Evolutionary conservation across 2,797 vertebrate genomes (phyloP).

Genomic region (Danio jaintianensis): DNA sequence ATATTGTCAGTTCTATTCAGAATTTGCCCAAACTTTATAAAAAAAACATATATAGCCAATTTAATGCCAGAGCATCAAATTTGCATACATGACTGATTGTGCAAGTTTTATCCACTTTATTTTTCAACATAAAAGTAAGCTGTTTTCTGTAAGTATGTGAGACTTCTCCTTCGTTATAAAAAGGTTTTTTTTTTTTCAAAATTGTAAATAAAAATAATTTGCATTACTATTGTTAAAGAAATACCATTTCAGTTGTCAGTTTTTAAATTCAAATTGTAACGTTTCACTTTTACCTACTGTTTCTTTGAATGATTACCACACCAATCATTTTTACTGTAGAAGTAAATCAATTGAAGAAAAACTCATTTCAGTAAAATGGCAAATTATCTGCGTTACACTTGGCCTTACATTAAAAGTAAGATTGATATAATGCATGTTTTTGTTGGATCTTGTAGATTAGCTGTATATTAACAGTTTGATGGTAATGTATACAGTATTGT

Average conservation of each 20-base stretch:
- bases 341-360: too few relatives aligned
- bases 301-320: too few relatives aligned
- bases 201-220: background rate
- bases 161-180: background rate
- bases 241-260: too few relatives aligned
- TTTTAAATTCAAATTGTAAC: too few relatives aligned
- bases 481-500: background rate
- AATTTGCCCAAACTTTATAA: too few relatives aligned
- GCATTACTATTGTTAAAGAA: too few relatives aligned
- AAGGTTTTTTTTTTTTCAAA: too few relatives aligned
- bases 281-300: too few relatives aligned
- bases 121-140: background rate
- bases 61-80: conserved; percentile 17
- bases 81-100: conserved; percentile 1
- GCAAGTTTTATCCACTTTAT: background rate
- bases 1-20: too few relatives aligned
- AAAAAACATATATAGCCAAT: conserved; percentile 16
- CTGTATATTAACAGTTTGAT: background rate
- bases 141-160: background rate
- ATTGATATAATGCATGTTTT: background rate
- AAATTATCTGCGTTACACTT: background rate
- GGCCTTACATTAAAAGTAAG: background rate
- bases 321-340: too few relatives aligned
- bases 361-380: background rate
- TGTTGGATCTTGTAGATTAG: background rate